Evolutionary conservation across 2,888 invertebrate species (phyloP), one percentile per base, ranked within the genome.

Genomic region (Trisateles emortualis): DNA sequence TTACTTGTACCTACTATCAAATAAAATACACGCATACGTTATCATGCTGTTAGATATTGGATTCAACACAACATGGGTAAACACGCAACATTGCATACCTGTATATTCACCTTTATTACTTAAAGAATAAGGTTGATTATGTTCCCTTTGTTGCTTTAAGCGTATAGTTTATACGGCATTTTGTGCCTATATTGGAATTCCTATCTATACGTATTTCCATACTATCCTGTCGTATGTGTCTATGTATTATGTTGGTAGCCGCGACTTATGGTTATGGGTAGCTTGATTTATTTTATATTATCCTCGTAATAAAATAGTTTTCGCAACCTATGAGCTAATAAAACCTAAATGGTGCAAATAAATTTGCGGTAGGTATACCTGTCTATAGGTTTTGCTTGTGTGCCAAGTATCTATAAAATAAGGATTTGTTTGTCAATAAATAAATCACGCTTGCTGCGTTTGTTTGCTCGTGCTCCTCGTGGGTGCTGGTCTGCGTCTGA

Each of bases 161-260:
- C n/a, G 48, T 59, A 54, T 54, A 65, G 64, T 64, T 64, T 70
- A 48, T 49, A 45, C 67, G 72, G 71, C 59, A 75, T 78, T 52
- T 71, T 59, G 61, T 66, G 66, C 51, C 30, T 43, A 72, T 79
- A 80, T 77, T 81, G 75, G 72, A 79, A 81, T 81, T 78, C 79
- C 69, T 69, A 52, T 54, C 69, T 69, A 52, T 54, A 63, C 65
- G 47, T 42, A 42, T 51, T 13, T 35, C 32, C 35, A 47, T 43
- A 40, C 24, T 41, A 14, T 6, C 33, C 2, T 14, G 14, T 14
- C 6, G 11, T 32, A 32, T 24, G 11, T 5, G n/a, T 40, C 17
- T 29, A 13, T 30, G 13, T 19, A 35, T 41, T 56, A 40, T 5
- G 5, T 56, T 36, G 14, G n/a, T 9, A 33, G 36, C 29, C 26